phyloP scores from a whole-genome alignment of 2,113 vertebrate species.

The Condylura cristata region DNA sequence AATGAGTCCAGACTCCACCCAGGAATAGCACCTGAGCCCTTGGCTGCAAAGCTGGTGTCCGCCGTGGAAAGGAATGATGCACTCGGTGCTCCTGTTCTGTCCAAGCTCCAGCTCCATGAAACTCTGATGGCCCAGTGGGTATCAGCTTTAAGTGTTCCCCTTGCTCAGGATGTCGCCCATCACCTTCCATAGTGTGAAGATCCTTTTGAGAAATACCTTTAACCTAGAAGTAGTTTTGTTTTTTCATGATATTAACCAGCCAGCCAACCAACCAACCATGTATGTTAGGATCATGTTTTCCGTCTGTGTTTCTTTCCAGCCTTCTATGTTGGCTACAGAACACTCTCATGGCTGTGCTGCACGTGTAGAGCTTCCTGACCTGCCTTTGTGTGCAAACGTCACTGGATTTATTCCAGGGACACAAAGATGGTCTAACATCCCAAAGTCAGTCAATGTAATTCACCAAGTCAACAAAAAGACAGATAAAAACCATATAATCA shows the following conservation, averaged over 20 bases:
- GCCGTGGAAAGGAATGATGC: rapidly evolving
- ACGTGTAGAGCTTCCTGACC: not conserved
- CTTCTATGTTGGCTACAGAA: not conserved
- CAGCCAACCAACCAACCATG: not conserved
- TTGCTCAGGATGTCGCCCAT: not conserved
- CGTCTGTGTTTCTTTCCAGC: not conserved
- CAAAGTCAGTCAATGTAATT: no score
- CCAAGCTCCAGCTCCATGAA: not conserved
- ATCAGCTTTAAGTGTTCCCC: not conserved
- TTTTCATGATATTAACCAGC: not conserved
- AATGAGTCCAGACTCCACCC: not conserved
- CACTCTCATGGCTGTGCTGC: not conserved
- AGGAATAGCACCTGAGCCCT: not conserved
- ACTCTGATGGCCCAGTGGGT: not conserved
- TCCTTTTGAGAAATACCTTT: not conserved
- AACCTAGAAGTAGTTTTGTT: not conserved
- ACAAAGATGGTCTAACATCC: no score
- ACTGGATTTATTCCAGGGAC: no score
- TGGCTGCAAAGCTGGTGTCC: not conserved
- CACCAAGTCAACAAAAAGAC: no score
- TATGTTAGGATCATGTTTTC: not conserved
- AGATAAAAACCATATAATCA: no score
- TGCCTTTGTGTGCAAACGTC: not conserved
- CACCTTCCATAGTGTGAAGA: not conserved
- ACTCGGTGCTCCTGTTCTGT: rapidly evolving